Evolutionary conservation across 1,140 invertebrate genomes (phyloP).

Genomic region (Drosophila busckii): DNA sequence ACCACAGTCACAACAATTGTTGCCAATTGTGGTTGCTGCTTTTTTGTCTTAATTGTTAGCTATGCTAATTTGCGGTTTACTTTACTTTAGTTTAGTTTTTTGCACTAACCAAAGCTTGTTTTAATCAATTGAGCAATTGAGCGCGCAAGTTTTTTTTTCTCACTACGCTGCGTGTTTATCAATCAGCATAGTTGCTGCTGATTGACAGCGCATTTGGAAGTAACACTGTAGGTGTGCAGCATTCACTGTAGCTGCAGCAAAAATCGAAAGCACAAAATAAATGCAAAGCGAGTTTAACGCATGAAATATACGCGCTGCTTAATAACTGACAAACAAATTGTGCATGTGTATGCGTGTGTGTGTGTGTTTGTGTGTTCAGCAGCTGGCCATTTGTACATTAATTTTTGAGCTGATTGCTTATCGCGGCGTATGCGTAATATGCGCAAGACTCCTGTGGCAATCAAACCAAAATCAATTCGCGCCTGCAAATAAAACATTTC

Average conservation of each 20-base stretch:
- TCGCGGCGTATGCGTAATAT: slow-evolving; percentile 50
- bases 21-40: not conserved
- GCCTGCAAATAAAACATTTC: not conserved
- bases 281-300: too few relatives aligned
- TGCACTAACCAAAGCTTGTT: too few relatives aligned
- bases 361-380: slow-evolving; percentile 3
- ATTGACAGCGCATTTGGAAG: slow-evolving; percentile 55
- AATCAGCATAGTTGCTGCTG: slow-evolving; percentile 50
- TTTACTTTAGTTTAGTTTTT: too few relatives aligned
- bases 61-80: slow-evolving; percentile 25
- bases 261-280: slow-evolving; percentile 37
- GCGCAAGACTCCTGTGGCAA: slow-evolving; percentile 62
- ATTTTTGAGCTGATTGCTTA: slow-evolving; percentile 65
- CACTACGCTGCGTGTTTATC: slow-evolving; percentile 55
- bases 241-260: slow-evolving; percentile 33
- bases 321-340: slow-evolving; percentile 68
- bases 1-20: too few relatives aligned
- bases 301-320: slow-evolving; percentile 59
- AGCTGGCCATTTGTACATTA: slow-evolving; percentile 45
- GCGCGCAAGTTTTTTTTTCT: not conserved
- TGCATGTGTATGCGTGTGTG: slow-evolving; percentile 25
- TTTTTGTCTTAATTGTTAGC: slow-evolving; percentile 12
- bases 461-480: slow-evolving; percentile 53
- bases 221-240: slow-evolving; percentile 55
- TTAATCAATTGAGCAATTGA: slow-evolving; percentile 24